These are phyloP conservation scores for Anthopleura xanthogrammica DNA, from an alignment of 92 coral and sea anemone species.

Conservation along the genomic window DNA sequence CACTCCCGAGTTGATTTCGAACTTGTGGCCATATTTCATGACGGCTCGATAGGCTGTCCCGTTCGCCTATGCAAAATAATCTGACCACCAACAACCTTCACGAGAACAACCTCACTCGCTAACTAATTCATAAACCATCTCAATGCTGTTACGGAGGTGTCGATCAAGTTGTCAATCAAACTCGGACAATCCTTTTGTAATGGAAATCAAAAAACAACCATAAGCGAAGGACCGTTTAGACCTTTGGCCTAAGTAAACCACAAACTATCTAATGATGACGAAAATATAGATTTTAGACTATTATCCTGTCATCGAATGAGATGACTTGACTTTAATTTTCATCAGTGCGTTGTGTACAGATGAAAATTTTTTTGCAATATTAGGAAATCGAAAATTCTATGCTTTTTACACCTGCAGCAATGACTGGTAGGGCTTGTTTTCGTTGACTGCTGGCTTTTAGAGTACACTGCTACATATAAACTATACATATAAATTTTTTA, in stretches of 20 bases:
- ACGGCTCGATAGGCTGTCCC: constrained; percentile 7
- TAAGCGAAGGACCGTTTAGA: not conserved
- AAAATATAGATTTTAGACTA: not conserved
- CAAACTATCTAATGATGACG: constrained; percentile 7
- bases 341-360: not conserved
- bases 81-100: constrained; percentile 1
- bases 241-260: constrained; percentile 26
- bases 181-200: constrained; percentile 15
- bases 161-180: constrained; percentile 39
- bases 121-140: constrained; percentile 32
- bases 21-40: constrained; percentile 43
- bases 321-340: not conserved
- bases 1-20: constrained; percentile 56
- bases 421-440: too few species aligned
- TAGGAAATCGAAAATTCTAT: too few species aligned
- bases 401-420: too few species aligned
- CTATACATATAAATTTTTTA: too few species aligned
- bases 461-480: too few species aligned
- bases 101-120: not conserved
- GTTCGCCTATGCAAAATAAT: not conserved
- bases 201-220: constrained; percentile 21
- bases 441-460: too few species aligned
- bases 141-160: constrained; percentile 14
- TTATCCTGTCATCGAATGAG: not conserved
- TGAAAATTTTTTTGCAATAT: not conserved